phyloP scores from a whole-genome alignment of 35 echinoderm and acorn worm species.

The Lytechinus pictus region DNA sequence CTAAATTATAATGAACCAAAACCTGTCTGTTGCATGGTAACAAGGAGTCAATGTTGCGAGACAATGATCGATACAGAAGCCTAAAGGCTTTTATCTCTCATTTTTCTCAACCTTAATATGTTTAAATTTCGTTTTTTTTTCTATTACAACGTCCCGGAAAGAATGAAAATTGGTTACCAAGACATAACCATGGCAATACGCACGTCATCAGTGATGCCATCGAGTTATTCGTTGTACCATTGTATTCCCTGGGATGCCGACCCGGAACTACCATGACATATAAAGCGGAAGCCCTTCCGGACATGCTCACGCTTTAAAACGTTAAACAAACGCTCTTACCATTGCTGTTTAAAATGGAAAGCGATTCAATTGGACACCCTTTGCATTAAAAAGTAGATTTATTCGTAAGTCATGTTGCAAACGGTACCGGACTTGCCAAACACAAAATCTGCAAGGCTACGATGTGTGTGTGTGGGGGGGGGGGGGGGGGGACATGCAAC shows the following conservation, averaged over 20 bases:
- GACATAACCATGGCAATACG: background rate
- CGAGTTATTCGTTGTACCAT: background rate
- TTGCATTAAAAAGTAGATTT: background rate
- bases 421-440: no score
- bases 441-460: no score
- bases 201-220: background rate
- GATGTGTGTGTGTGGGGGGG: no score
- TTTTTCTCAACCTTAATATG: background rate
- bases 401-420: background rate
- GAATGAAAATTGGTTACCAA: slow-evolving; percentile 3
- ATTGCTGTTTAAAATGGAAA: background rate
- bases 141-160: background rate
- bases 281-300: background rate
- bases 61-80: background rate
- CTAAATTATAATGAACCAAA: background rate
- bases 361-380: background rate
- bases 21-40: background rate
- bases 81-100: background rate
- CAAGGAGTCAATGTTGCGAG: background rate
- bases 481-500: no score
- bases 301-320: background rate
- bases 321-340: background rate
- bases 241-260: background rate
- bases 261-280: background rate
- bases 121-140: background rate